Evolutionary conservation across 1,140 invertebrate genomes (phyloP).

Genomic region (Bicyclus anynana): DNA sequence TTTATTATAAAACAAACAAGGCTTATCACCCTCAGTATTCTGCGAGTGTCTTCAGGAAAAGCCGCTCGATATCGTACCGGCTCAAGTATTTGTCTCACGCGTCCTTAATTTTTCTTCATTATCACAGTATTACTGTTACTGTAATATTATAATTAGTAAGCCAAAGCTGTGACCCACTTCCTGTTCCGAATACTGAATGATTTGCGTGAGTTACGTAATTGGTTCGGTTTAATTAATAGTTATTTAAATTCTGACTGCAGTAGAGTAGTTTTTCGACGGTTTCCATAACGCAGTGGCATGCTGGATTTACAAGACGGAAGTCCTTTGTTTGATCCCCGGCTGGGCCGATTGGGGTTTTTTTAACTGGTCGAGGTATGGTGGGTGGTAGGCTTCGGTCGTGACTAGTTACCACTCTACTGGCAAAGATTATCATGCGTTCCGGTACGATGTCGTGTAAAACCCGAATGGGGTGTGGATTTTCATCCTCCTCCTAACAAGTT

Average conservation of each 20-base stretch:
- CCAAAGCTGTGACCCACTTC: neutral
- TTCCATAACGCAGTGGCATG: too few species aligned
- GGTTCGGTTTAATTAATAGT: neutral
- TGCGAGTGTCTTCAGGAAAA: neutral
- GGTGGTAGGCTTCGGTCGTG: too few species aligned
- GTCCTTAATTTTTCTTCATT: neutral
- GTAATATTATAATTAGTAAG: neutral
- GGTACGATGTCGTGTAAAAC: too few species aligned
- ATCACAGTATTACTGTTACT: neutral
- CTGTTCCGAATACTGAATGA: slow-evolving; percentile 3
- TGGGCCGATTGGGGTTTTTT: too few species aligned
- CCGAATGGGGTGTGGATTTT: too few species aligned
- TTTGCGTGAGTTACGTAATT: neutral
- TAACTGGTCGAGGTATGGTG: too few species aligned
- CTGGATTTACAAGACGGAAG: too few species aligned
- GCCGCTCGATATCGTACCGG: neutral
- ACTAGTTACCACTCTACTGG: too few species aligned
- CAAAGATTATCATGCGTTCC: too few species aligned
- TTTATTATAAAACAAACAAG: neutral
- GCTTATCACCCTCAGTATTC: neutral
- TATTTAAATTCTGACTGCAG: neutral
- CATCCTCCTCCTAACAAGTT: too few species aligned
- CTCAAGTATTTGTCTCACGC: slow-evolving; percentile 1
- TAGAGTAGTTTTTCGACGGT: too few species aligned
- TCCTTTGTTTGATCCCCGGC: too few species aligned